Evolutionary conservation across 1,140 invertebrate genomes (phyloP).

Genomic region (Drosophila equinoxialis): DNA sequence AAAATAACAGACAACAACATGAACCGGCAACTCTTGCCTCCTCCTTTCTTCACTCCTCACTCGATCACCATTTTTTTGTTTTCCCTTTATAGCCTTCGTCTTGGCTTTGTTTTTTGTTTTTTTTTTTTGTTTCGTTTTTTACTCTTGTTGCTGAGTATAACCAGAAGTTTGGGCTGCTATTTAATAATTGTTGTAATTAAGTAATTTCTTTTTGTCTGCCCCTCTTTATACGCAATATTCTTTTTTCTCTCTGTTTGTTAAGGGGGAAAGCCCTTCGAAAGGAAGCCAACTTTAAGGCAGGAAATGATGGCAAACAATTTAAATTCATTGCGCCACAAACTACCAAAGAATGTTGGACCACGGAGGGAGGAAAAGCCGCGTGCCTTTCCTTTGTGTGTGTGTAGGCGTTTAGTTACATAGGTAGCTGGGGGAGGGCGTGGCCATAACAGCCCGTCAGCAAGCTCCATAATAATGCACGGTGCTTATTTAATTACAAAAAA

Average conservation of each 20-base stretch:
- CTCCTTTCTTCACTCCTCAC: background rate
- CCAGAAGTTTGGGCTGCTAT: conserved; percentile 58
- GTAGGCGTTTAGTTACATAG: conserved; percentile 45
- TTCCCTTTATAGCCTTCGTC: background rate
- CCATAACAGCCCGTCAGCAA: background rate
- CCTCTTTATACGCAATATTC: conserved; percentile 6
- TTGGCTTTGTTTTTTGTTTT: background rate
- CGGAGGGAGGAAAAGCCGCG: conserved; percentile 18
- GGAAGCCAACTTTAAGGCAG: conserved; percentile 73
- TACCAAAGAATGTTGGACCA: conserved; percentile 49
- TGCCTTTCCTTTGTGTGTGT: conserved; percentile 15
- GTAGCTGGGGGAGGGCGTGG: conserved; percentile 39
- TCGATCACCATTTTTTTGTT: conserved; percentile 4
- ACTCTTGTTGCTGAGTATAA: conserved; percentile 10
- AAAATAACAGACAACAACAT: conserved; percentile 73
- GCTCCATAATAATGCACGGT: conserved; percentile 34
- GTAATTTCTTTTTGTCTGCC: conserved; percentile 65
- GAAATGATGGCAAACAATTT: conserved; percentile 75
- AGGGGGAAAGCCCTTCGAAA: conserved; percentile 30
- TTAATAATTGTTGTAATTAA: conserved; percentile 82
- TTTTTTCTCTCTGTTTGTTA: background rate
- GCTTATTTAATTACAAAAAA: conserved; percentile 75
- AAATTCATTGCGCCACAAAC: conserved; percentile 79
- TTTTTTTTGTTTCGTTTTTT: background rate
- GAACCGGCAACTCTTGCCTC: conserved; percentile 22